phyloP scores from a whole-genome alignment of 2,888 invertebrate species.

The Zhuqinia jingwanae region DNA sequence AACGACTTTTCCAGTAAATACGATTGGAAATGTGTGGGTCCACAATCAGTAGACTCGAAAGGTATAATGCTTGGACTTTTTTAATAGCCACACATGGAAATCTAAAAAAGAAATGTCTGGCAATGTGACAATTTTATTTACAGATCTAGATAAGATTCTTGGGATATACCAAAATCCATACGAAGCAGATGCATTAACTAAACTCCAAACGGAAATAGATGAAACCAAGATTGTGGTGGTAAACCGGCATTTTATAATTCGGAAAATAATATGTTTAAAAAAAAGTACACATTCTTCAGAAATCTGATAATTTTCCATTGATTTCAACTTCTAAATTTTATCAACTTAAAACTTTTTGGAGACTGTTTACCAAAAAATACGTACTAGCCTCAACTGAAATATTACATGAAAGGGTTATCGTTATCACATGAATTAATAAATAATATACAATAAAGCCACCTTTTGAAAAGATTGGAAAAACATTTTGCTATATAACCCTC shows the following conservation, averaged over 20 bases:
- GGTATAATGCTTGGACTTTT: not conserved
- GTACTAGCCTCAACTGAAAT: constrained; percentile 47
- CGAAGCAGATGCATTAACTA: constrained; percentile 99
- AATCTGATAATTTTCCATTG: too few species aligned
- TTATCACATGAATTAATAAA: too few species aligned
- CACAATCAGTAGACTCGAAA: not conserved
- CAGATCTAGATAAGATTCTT: constrained; percentile 86
- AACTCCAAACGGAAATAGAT: constrained; percentile 98
- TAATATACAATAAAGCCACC: too few species aligned
- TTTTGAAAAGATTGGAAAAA: too few species aligned
- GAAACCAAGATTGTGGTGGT: constrained; percentile 99
- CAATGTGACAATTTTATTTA: constrained; percentile 76
- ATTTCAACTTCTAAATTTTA: too few species aligned
- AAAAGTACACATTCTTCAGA: too few species aligned
- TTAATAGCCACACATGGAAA: not conserved
- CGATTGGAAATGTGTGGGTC: not conserved
- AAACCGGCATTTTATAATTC: too few species aligned
- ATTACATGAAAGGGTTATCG: constrained; percentile 44
- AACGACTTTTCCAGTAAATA: constrained; percentile 71
- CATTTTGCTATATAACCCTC: too few species aligned
- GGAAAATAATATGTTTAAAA: too few species aligned
- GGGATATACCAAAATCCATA: constrained; percentile 96
- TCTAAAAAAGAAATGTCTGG: not conserved
- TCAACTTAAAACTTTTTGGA: too few species aligned
- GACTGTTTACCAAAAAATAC: too few species aligned